phyloP scores from a whole-genome alignment of 2,888 invertebrate species.

The Drosophila cognata region DNA sequence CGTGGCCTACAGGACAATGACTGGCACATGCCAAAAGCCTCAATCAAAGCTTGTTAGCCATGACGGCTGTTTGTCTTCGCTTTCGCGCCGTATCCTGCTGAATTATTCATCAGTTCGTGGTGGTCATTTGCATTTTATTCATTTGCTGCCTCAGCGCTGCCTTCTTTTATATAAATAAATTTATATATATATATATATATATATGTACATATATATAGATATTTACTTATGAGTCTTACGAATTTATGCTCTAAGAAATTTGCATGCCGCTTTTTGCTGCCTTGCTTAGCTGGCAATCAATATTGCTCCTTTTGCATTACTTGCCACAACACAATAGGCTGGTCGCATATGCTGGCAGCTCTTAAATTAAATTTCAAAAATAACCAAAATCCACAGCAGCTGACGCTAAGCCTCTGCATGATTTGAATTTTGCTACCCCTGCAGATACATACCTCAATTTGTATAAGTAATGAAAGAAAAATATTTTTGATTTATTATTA shows the following conservation, averaged over 20 bases:
- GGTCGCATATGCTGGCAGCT: slow-evolving; percentile 41
- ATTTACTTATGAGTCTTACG: slow-evolving; percentile 9
- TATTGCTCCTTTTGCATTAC: slow-evolving; percentile 30
- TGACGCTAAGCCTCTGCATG: slow-evolving; percentile 4
- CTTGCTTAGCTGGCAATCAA: slow-evolving; percentile 49
- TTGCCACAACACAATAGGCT: slow-evolving; percentile 14
- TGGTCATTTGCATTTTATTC: slow-evolving; percentile 54
- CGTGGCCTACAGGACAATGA: slow-evolving; percentile 34
- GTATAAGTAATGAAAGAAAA: slow-evolving; percentile 3
- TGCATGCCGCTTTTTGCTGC: neutral
- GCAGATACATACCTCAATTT: slow-evolving; percentile 45
- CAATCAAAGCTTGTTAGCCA: slow-evolving; percentile 72
- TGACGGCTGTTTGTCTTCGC: slow-evolving; percentile 59
- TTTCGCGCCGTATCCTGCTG: slow-evolving; percentile 58
- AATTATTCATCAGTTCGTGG: slow-evolving; percentile 70
- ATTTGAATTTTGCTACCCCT: neutral
- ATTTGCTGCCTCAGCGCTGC: slow-evolving; percentile 47
- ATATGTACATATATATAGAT: slow-evolving; percentile 5
- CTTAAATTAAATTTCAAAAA: slow-evolving; percentile 37
- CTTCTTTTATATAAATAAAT: neutral
- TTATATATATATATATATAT: slow-evolving; percentile 7
- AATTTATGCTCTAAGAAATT: slow-evolving; percentile 44
- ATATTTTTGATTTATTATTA: neutral
- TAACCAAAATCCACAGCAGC: slow-evolving; percentile 6
- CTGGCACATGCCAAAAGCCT: slow-evolving; percentile 66